These are phyloP conservation scores for Myrmophylax atrothorax DNA, from an alignment of 2,113 vertebrate genomes.

Conservation along the genomic window DNA sequence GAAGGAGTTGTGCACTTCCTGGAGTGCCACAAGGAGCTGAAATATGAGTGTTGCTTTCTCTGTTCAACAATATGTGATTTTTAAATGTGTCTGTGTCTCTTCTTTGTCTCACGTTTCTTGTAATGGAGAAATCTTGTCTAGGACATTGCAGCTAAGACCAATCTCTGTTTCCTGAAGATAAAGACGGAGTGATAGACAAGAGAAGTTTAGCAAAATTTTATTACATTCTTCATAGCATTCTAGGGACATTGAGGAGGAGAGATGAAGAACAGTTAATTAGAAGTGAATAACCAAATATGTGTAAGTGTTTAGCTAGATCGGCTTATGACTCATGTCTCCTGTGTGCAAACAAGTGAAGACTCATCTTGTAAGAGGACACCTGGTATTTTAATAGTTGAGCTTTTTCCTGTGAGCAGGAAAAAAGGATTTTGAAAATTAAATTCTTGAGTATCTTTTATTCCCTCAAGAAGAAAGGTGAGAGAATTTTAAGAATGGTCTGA, in stretches of 20 bases:
- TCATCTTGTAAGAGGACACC: neutral
- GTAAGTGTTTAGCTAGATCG: slow-evolving; percentile 15
- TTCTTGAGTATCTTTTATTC: neutral
- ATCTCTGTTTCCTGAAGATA: neutral
- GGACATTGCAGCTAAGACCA: neutral
- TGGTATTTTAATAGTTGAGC: neutral
- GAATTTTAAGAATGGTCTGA: neutral
- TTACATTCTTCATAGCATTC: neutral
- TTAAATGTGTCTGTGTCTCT: neutral
- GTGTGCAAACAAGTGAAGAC: slow-evolving; percentile 31
- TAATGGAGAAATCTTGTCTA: neutral
- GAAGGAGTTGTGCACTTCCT: neutral
- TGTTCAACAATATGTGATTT: neutral
- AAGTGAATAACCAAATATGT: neutral
- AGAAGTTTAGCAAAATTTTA: neutral
- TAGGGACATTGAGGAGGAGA: neutral
- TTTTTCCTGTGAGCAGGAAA: neutral
- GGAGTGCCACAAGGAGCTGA: neutral
- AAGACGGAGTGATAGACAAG: neutral
- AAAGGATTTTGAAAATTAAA: neutral
- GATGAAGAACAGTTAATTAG: neutral
- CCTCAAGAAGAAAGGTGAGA: neutral
- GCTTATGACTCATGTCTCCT: neutral
- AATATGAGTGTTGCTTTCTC: neutral
- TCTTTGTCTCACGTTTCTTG: neutral